Conservation (phyloP, 2,797 vertebrate genomes). For the Hypotaenidia okinawae region DNA sequence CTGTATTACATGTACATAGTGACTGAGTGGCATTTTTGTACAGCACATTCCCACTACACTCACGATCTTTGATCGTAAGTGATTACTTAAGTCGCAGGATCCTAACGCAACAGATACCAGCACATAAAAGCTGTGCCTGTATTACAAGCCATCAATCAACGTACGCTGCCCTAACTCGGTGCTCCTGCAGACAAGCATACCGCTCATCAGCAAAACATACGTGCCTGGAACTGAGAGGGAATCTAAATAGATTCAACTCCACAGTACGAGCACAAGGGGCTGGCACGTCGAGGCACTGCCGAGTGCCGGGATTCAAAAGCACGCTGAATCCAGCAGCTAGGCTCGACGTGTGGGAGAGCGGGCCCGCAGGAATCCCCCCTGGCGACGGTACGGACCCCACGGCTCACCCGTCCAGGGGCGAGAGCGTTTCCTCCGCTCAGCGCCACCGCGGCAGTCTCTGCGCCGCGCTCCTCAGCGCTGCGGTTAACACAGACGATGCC, state of each 20-base stretch:
- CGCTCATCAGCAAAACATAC: background rate
- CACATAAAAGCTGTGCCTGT: background rate
- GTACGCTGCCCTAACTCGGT: background rate
- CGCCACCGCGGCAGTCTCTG: accelerated
- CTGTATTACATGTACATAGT: accelerated
- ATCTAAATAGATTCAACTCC: background rate
- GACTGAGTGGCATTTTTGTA: background rate
- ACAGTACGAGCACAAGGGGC: accelerated
- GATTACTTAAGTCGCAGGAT: background rate
- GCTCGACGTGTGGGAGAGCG: accelerated
- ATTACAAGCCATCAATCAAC: background rate
- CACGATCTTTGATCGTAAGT: background rate
- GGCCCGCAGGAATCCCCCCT: background rate
- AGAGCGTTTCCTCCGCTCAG: accelerated
- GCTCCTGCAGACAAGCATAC: background rate
- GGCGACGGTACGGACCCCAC: accelerated
- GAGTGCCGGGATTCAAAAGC: background rate
- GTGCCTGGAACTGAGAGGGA: background rate
- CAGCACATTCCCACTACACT: background rate
- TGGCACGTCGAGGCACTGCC: accelerated
- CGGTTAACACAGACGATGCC: background rate
- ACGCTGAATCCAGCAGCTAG: background rate
- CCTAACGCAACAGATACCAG: background rate
- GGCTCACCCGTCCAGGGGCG: accelerated
- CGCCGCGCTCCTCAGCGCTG: background rate